These are phyloP conservation scores for Aythya fuligula DNA, from an alignment of 2,797 vertebrate genomes.

Conservation along the genomic window DNA sequence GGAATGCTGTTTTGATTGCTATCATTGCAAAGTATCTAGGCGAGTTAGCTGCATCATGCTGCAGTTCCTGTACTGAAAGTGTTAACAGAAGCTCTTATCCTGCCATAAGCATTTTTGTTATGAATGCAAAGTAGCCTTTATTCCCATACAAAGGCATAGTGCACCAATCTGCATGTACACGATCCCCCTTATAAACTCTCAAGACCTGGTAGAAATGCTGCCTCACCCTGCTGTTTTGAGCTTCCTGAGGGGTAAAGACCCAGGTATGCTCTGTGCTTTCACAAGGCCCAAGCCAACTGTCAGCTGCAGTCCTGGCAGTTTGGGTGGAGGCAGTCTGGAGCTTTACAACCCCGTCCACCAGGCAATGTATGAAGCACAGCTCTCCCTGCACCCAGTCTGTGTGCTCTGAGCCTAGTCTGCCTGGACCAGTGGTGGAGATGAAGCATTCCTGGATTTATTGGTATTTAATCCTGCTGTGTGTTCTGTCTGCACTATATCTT, in stretches of 20 bases:
- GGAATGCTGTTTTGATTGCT: neutral
- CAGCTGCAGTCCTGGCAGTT: neutral
- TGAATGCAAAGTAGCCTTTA: neutral
- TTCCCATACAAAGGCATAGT: neutral
- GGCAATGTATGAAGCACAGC: neutral
- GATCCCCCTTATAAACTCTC: neutral
- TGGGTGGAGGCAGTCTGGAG: neutral
- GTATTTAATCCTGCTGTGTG: neutral
- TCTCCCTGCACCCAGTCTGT: neutral
- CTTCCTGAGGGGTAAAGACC: neutral
- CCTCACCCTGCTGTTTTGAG: neutral
- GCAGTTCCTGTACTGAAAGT: neutral
- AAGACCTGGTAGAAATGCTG: neutral
- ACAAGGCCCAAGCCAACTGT: neutral
- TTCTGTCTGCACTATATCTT: neutral
- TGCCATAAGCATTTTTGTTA: neutral
- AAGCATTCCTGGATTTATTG: neutral
- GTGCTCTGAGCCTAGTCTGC: neutral
- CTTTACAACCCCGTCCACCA: neutral
- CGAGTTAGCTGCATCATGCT: neutral
- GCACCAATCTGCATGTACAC: fast-evolving
- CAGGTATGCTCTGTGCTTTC: neutral
- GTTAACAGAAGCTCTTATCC: neutral
- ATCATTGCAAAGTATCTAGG: neutral
- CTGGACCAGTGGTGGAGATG: neutral